phyloP scores from a whole-genome alignment of 2,888 invertebrate species.

The Andrena bicolor region DNA sequence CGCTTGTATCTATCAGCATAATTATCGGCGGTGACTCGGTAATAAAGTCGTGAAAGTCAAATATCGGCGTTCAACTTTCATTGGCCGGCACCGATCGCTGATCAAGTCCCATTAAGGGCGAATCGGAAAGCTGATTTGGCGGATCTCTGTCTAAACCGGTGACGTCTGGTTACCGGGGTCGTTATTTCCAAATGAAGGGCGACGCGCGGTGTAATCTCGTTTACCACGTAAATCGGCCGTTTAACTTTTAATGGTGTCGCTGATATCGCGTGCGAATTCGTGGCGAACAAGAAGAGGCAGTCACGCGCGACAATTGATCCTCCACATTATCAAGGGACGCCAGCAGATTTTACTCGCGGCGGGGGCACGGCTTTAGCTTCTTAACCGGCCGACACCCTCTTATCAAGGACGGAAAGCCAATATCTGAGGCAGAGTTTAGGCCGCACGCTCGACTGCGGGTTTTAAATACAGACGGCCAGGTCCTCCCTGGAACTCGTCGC shows the following conservation, averaged over 20 bases:
- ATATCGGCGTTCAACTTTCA: slow-evolving; percentile 60
- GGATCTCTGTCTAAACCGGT: neutral
- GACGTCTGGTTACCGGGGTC: slow-evolving; percentile 3
- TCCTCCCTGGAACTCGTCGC: slow-evolving; percentile 26
- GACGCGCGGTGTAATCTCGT: slow-evolving; percentile 23
- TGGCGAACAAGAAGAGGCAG: neutral
- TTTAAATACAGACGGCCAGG: slow-evolving; percentile 44
- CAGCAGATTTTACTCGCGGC: neutral
- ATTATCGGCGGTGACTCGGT: slow-evolving; percentile 43
- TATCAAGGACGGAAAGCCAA: slow-evolving; percentile 14
- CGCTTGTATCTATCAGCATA: slow-evolving; percentile 63
- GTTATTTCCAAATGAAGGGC: slow-evolving; percentile 2
- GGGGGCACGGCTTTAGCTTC: neutral
- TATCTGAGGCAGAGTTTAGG: slow-evolving; percentile 48
- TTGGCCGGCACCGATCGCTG: slow-evolving; percentile 21
- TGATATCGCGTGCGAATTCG: slow-evolving; percentile 1
- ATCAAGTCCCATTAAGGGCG: slow-evolving; percentile 53
- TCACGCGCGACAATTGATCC: neutral
- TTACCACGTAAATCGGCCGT: neutral
- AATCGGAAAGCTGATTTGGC: slow-evolving; percentile 62
- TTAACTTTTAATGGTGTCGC: slow-evolving; percentile 5
- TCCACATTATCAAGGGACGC: neutral
- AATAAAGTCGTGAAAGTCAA: slow-evolving; percentile 50
- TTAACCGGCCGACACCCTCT: neutral
- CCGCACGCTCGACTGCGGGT: slow-evolving; percentile 41